Evolutionary conservation across 2,113 vertebrate species (phyloP), one percentile per base, ranked within the genome.

Genomic region (Ceyx melanurus): DNA sequence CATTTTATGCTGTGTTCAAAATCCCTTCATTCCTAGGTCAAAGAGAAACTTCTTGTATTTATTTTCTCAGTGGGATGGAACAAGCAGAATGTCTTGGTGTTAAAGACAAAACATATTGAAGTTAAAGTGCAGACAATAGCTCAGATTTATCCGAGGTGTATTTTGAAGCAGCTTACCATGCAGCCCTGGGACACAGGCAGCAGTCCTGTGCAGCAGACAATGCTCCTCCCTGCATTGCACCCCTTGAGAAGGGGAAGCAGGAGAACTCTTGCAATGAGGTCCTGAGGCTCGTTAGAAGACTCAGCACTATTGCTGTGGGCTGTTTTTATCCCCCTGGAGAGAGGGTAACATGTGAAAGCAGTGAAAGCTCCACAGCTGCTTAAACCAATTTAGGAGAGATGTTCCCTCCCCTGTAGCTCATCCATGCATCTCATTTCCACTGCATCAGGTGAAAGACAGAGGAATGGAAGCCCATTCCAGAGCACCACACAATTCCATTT

Each of bases 171-270:
- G 20, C 46, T 48, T 15, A 33, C n/a, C 25, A 35, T 1, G 8
- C 28, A 60, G 60, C 61, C 67, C 74, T 46, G 25, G 18, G 22
- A 61, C 33, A 33, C n/a, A 33, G n/a, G 16, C 45, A 46, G 28
- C 2, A 0, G 15, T n/a, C 57, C 48, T 29, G 2, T 40, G 51
- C 58, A 76, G 64, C 5, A 1, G 9, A 37, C 26, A 28, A 22
- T 15, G 33, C 46, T 42, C 58, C 71, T 43, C 15, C 6, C 19
- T 26, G 11, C n/a, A 89, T 11, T 37, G 37, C 37, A 53, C 60
- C 51, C 37, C 10, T 0, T 14, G 48, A 48, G 21, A 75, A 58
- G 25, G 13, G 21, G 42, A 80, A 80, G 18, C 12, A 21, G 54
- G 51, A 71, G 11, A 33, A 72, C 48, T 71, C 42, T 54, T 75